Base-by-base conservation (phyloP, 2,797 vertebrate genomes). In the Peromyscus aztecus region DNA sequence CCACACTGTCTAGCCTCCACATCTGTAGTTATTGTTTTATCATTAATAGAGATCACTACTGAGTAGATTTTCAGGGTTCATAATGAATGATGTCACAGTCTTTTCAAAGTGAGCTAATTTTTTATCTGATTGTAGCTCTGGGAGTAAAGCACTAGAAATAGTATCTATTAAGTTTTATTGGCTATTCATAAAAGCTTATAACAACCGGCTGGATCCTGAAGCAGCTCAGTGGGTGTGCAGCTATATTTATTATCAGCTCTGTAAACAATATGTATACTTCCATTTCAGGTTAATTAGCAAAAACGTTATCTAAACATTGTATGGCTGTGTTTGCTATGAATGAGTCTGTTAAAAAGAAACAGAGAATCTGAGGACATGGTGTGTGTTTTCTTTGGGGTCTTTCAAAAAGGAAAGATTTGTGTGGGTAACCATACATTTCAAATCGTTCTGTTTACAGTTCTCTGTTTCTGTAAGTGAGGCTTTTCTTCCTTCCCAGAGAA, bases 101-200 rank as follows among this genome's bases (percentile, higher is more conserved):
- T 95, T 40, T 97, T 97, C 91, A 63, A 94, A 89, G 78, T 91
- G 49, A n/a, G 81, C 19, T 96, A 73, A 92, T 97, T 75, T 96
- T 76, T 93, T 93, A 90, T 63, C 84, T 86, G 91, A 96, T 92
- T 67, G 81, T 94, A 52, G 77, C 93, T 96, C 37, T 97, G 95
- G 92, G 89, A 98, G 78, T 81, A 94, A 97, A 91, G 59, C 77
- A 96, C 75, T 85, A 91, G 61, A 96, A 98, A 97, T 96, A 86
- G 8, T 96, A 94, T 96, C 96, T 96, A 95, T 97, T 97, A 97
- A 94, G 86, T 95, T 98, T 97, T 96, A 96, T 91, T 94, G 94
- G 95, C 85, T 96, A 94, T 96, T 96, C 94, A 97, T 96, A 96
- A 97, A 95, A 96, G 76, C 84, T 65, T 96, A 95, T 94, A 96